Percentiles rank a stretch among this genome's conserved stretches.
These are phyloP conservation scores for Protobothrops mucrosquamatus DNA, from an alignment of 2,113 vertebrate genomes.

Conservation along the genomic window DNA sequence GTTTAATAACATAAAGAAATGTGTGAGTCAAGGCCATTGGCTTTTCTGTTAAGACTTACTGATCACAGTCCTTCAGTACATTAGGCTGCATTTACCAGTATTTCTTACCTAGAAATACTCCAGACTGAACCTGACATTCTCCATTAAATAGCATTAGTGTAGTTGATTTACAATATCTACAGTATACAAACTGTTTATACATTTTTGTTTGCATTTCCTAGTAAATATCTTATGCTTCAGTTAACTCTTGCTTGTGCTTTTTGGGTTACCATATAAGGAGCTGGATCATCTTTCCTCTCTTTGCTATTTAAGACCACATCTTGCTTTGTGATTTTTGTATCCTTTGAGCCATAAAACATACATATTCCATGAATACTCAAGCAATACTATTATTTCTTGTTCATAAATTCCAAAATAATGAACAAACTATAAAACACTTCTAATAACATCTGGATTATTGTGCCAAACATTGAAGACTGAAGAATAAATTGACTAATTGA, in stretches of 20 bases:
- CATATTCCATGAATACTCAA: not conserved
- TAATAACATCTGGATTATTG: not conserved
- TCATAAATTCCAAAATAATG: not conserved
- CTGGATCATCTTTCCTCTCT: not conserved
- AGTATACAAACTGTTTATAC: not conserved
- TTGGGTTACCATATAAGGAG: not conserved
- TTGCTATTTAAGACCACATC: not conserved
- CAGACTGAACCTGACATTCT: not conserved
- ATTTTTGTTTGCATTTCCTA: not conserved
- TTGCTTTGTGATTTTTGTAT: not conserved
- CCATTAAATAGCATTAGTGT: not conserved
- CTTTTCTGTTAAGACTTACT: not conserved
- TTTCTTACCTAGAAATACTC: not conserved
- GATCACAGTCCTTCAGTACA: not conserved
- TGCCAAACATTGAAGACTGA: not conserved
- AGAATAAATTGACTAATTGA: not conserved
- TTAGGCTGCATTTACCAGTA: not conserved
- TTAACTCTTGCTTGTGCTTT: not conserved
- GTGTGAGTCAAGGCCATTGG: not conserved
- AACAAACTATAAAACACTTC: not conserved
- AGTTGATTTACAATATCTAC: not conserved
- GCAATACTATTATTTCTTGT: not conserved
- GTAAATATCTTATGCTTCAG: not conserved
- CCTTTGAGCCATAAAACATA: not conserved
- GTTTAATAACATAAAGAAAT: not conserved